These are phyloP conservation scores for Agelas oroides DNA, from an alignment of 37 sponge, comb jelly and placozoan genomes.

Conservation along the genomic window DNA sequence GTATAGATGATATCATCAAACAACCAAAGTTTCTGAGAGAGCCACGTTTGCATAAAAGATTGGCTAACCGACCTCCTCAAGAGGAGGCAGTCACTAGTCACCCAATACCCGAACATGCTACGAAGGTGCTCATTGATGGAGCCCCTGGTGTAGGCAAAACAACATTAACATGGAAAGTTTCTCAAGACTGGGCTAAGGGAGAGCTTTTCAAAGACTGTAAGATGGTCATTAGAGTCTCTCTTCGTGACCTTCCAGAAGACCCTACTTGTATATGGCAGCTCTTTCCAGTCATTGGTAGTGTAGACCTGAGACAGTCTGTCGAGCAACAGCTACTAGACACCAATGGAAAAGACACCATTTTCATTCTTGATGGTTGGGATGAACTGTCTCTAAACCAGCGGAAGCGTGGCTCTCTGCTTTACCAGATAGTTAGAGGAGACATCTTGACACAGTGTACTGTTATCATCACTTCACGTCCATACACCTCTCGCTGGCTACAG, in stretches of 20 bases:
- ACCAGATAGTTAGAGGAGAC: background rate
- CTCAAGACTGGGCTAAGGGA: conserved; percentile 2
- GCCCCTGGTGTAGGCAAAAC: conserved; percentile 23
- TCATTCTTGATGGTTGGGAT: conserved; percentile 33
- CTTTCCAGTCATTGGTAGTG: too few species aligned
- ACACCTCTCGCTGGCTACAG: background rate
- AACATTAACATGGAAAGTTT: background rate
- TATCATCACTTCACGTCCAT: conserved; percentile 13
- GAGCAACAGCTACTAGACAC: background rate
- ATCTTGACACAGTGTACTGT: background rate
- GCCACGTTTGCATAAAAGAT: too few species aligned
- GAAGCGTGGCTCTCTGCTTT: background rate
- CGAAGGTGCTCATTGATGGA: conserved; percentile 2
- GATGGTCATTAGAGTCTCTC: background rate
- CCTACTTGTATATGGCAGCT: background rate
- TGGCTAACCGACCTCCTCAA: too few species aligned
- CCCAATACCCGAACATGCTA: too few species aligned
- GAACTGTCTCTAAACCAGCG: background rate
- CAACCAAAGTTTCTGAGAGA: too few species aligned
- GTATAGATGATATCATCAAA: too few species aligned
- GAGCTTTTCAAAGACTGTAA: background rate
- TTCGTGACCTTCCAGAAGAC: background rate
- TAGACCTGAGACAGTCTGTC: background rate
- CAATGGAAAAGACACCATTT: background rate
- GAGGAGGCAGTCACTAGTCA: too few species aligned